These are phyloP conservation scores for Microtus ochrogaster DNA, from an alignment of 2,113 vertebrate genomes.

Conservation along the genomic window DNA sequence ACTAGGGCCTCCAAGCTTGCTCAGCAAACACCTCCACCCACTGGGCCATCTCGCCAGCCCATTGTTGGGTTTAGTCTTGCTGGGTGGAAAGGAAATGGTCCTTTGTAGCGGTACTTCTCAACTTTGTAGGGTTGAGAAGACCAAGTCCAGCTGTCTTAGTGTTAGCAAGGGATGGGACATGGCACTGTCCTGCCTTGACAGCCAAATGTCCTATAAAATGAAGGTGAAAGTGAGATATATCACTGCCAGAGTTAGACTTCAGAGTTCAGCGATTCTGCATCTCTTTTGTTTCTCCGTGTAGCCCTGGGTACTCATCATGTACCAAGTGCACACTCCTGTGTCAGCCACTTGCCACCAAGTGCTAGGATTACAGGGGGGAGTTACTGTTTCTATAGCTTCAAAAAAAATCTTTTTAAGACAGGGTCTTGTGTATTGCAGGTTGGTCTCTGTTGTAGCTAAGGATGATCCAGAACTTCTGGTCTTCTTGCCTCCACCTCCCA, in stretches of 20 bases:
- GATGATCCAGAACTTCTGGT: neutral
- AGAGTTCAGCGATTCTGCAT: neutral
- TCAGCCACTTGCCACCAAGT: neutral
- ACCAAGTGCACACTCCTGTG: neutral
- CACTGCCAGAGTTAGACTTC: neutral
- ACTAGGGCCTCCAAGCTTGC: no score
- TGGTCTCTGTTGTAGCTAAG: neutral
- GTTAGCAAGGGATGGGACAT: neutral
- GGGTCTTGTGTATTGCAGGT: neutral
- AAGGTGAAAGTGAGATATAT: neutral
- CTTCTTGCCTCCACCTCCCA: neutral
- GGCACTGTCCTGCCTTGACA: neutral
- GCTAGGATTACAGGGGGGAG: neutral
- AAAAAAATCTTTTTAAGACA: neutral
- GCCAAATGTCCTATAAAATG: neutral
- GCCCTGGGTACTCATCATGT: neutral
- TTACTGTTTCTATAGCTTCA: neutral
- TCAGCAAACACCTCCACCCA: no score
- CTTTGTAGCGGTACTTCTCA: neutral
- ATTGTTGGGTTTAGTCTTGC: neutral
- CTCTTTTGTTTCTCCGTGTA: neutral
- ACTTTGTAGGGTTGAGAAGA: neutral
- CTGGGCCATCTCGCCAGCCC: neutral
- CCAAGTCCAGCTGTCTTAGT: neutral
- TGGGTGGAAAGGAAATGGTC: neutral